Percentiles rank a stretch among this genome's conserved stretches.
These are phyloP conservation scores for Goniozus legneri DNA, from an alignment of 1,140 invertebrate species.

Conservation along the genomic window DNA sequence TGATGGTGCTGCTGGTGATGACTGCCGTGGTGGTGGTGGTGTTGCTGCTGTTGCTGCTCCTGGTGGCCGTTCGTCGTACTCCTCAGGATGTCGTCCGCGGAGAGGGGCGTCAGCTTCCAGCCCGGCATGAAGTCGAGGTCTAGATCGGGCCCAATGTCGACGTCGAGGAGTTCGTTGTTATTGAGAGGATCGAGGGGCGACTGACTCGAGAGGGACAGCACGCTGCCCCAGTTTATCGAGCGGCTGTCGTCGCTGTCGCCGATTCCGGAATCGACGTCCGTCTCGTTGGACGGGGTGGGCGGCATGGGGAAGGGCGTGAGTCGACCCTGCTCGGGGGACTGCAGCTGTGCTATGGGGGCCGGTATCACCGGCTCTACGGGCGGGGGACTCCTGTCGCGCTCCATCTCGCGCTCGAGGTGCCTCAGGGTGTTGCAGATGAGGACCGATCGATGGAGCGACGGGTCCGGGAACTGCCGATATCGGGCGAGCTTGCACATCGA, in stretches of 20 bases:
- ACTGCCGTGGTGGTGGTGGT: constrained; percentile 22
- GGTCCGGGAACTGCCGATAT: constrained; percentile 83
- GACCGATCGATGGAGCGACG: constrained; percentile 85
- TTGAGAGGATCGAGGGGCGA: constrained; percentile 80
- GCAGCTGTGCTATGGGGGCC: constrained; percentile 50
- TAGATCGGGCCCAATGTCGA: constrained; percentile 56
- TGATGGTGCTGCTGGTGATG: constrained; percentile 20
- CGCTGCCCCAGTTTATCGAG: constrained; percentile 87
- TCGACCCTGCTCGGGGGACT: constrained; percentile 55
- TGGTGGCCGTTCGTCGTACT: constrained; percentile 39
- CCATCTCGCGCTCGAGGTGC: constrained; percentile 86
- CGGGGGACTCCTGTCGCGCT: constrained; percentile 63
- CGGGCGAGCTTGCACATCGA: constrained; percentile 89
- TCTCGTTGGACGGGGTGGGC: constrained; percentile 53
- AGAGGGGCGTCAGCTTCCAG: constrained; percentile 63
- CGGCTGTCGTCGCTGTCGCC: constrained; percentile 73
- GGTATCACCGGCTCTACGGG: constrained; percentile 44
- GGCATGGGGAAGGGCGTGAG: constrained; percentile 62
- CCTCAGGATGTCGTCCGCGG: constrained; percentile 66
- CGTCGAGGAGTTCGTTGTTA: constrained; percentile 68
- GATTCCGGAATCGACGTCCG: constrained; percentile 71
- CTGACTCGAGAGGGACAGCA: constrained; percentile 78
- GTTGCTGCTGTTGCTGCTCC: constrained; percentile 28
- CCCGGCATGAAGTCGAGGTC: constrained; percentile 62
- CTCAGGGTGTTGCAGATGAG: constrained; percentile 92